Evolutionary conservation across 2,888 invertebrate species (phyloP), one percentile per base, ranked within the genome.

Genomic region (Scrobipalpa costella): DNA sequence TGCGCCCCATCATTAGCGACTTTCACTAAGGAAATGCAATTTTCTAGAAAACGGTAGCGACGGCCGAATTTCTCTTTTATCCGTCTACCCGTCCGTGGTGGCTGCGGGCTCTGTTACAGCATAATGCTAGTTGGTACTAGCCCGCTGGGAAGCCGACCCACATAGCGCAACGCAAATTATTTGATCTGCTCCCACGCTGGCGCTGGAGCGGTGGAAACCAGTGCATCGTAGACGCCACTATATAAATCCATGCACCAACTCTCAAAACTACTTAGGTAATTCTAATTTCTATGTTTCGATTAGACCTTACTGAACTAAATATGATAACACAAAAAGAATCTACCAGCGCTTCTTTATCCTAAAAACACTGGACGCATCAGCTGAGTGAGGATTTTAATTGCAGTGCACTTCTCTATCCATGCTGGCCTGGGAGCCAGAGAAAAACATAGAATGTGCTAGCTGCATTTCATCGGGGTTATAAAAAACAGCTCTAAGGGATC

Each of bases 1-100:
- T 85, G 80, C 81, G 81, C 83, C 86, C 85, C 83, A 74, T 86
- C 79, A 89, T 89, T 88, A 87, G 74, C 70, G 69, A 85, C 90
- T 91, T 91, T 91, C 90, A 86, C 90, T 76, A 75, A 86, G 89
- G 90, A 90, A 90, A 89, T 78, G 88, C 81, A 87, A 90, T 90
- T 90, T 90, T 88, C 85, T 91, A 90, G 89, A 88, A 90, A 88
- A 91, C 88, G 83, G 88, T 90, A 89, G 89, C 76, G 84, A 88
- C 84, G 83, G 83, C 73, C 78, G 81, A 75, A 81, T 85, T 83
- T 88, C 88, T 87, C 86, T 88, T 87, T 84, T 85, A 86, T 83
- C 83, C 82, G 81, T 76, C 83, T 85, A 86, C 83, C 83, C 82
- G 81, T 77, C 83, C 84, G 83, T 64, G 66, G 59, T 49, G n/a